Percentiles rank a stretch among this genome's conserved stretches.
Evolutionary conservation across 2,797 vertebrate species (phyloP).

Genomic region (Notolepis coatsorum): DNA sequence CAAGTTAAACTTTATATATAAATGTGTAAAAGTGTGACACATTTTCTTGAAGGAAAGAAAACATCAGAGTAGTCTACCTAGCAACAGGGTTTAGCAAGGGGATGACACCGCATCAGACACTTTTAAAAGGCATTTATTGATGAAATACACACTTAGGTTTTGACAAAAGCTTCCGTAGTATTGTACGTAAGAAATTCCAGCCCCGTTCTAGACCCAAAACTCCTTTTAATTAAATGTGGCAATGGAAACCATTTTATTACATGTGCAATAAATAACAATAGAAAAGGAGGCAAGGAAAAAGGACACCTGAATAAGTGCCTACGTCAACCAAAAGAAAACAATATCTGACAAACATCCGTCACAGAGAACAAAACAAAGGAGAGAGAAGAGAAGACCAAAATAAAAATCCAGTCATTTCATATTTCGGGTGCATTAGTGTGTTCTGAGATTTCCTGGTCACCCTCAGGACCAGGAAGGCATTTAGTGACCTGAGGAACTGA

Average conservation of each 20-base stretch:
- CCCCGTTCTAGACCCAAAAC: constrained; percentile 66
- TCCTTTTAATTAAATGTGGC: constrained; percentile 67
- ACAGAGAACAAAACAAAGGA: constrained; percentile 12
- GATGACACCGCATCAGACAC: constrained; percentile 12
- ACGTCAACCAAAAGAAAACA: constrained; percentile 48
- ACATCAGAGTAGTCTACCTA: too few species aligned
- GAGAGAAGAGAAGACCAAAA: constrained; percentile 44
- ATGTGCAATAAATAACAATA: constrained; percentile 86
- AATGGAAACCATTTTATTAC: constrained; percentile 78
- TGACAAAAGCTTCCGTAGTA: constrained; percentile 83
- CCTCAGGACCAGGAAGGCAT: constrained; percentile 77
- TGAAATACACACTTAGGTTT: constrained; percentile 87
- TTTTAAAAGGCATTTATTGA: constrained; percentile 88
- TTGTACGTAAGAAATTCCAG: constrained; percentile 80
- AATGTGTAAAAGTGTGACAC: too few species aligned
- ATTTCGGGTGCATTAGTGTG: constrained; percentile 76
- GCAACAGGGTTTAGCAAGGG: too few species aligned
- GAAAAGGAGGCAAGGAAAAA: constrained; percentile 64
- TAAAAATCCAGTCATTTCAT: constrained; percentile 66
- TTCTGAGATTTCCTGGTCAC: constrained; percentile 78
- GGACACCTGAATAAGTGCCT: constrained; percentile 71
- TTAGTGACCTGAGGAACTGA: constrained; percentile 83
- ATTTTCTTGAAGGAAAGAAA: too few species aligned
- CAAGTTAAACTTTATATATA: too few species aligned
- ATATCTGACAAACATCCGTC: constrained; percentile 20